These are phyloP conservation scores for Palythoa heliodiscus DNA, from an alignment of 92 coral and sea anemone genomes.

Conservation along the genomic window DNA sequence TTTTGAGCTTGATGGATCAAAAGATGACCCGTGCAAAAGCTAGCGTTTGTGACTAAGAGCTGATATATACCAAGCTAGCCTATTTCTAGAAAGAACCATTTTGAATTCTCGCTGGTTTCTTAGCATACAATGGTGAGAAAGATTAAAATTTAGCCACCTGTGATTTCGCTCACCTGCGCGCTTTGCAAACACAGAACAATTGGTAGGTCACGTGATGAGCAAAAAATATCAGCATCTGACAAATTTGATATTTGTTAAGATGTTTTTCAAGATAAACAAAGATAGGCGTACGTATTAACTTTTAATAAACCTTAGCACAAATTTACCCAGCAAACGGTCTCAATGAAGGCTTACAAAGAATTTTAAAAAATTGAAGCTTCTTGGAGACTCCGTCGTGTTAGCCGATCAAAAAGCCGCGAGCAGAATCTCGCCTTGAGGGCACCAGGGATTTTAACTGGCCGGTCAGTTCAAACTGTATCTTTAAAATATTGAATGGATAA, in stretches of 20 bases:
- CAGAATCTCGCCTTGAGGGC: conserved; percentile 65
- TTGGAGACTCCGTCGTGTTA: neutral
- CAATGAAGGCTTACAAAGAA: neutral
- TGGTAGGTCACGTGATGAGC: conserved; percentile 75
- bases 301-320: conserved; percentile 71
- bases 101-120: conserved; percentile 35
- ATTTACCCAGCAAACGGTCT: conserved; percentile 22
- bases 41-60: conserved; percentile 34
- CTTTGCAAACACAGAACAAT: conserved; percentile 81
- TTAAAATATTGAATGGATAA: conserved; percentile 69
- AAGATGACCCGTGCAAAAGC: conserved; percentile 11
- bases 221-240: conserved; percentile 80
- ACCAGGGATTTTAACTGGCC: conserved; percentile 50
- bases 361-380: neutral
- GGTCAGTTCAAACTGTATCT: conserved; percentile 58
- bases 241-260: conserved; percentile 83
- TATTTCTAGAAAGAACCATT: conserved; percentile 44
- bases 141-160: conserved; percentile 62
- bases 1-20: neutral
- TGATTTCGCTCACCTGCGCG: conserved; percentile 80
- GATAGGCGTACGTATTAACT: conserved; percentile 72
- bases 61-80: conserved; percentile 31
- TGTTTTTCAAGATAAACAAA: conserved; percentile 74
- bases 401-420: neutral
- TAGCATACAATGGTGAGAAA: conserved; percentile 81